These are phyloP conservation scores for Drosophila auraria DNA, from an alignment of 1,140 invertebrate genomes.

Conservation along the genomic window DNA sequence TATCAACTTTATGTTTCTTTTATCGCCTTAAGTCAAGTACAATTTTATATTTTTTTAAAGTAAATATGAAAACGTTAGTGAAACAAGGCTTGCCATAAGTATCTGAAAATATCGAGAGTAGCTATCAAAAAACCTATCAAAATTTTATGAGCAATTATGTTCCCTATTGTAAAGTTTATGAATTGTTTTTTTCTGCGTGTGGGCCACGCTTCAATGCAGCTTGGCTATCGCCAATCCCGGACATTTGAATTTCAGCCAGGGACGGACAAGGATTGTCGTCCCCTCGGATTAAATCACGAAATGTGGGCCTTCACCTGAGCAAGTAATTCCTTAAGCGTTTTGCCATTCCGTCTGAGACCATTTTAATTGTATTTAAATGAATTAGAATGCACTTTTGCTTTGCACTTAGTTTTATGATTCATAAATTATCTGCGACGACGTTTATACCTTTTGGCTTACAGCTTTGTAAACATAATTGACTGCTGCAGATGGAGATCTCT, in stretches of 20 bases:
- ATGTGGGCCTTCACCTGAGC: slow-evolving; percentile 54
- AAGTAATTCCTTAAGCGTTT: slow-evolving; percentile 36
- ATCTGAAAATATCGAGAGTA: neutral
- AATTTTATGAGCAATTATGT: neutral
- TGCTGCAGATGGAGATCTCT: slow-evolving; percentile 38
- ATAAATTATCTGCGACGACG: slow-evolving; percentile 33
- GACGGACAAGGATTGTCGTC: slow-evolving; percentile 47
- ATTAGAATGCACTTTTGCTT: slow-evolving; percentile 68
- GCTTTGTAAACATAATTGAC: slow-evolving; percentile 40
- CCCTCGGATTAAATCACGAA: slow-evolving; percentile 55
- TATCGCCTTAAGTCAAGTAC: no score
- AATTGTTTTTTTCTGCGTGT: slow-evolving; percentile 17
- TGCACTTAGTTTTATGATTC: slow-evolving; percentile 27
- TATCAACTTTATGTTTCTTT: neutral
- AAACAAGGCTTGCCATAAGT: neutral
- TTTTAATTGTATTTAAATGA: slow-evolving; percentile 76
- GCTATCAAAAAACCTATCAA: neutral
- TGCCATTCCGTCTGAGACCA: slow-evolving; percentile 23
- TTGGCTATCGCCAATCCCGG: slow-evolving; percentile 31
- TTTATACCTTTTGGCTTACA: slow-evolving; percentile 22
- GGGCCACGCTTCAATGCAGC: slow-evolving; percentile 46
- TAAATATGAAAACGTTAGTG: neutral
- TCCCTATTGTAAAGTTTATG: neutral
- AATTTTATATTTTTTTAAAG: neutral
- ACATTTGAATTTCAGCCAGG: slow-evolving; percentile 29